These are phyloP conservation scores for Oncorhynchus keta DNA, from an alignment of 2,113 vertebrate genomes.

Conservation along the genomic window DNA sequence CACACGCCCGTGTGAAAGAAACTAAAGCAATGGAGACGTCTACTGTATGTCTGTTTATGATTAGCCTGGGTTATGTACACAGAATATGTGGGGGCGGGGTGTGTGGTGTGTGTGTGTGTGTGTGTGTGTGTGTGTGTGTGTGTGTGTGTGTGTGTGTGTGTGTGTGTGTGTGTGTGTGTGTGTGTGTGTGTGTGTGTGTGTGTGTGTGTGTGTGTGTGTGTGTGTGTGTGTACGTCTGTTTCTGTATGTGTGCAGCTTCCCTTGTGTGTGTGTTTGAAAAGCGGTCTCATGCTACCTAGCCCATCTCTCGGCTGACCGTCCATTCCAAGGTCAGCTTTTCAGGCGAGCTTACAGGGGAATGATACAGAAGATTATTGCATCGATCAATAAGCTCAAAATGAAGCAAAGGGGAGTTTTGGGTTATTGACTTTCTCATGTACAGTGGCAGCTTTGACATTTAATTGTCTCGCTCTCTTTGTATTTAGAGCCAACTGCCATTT, in stretches of 20 bases:
- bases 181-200: neutral
- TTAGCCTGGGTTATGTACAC: neutral
- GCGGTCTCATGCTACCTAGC: conserved; percentile 30
- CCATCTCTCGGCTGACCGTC: conserved; percentile 66
- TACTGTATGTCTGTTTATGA: conserved; percentile 7
- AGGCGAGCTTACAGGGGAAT: conserved; percentile 76
- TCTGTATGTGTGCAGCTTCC: conserved; percentile 11
- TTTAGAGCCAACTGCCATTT: conserved; percentile 75
- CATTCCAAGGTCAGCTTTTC: conserved; percentile 80
- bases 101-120: too few species aligned
- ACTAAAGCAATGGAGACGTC: conserved; percentile 41
- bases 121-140: too few species aligned
- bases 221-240: neutral
- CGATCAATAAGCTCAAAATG: conserved; percentile 83
- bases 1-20: conserved; percentile 49
- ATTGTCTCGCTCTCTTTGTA: conserved; percentile 77
- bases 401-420: conserved; percentile 78
- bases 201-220: neutral
- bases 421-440: conserved; percentile 79
- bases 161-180: too few species aligned
- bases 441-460: conserved; percentile 82
- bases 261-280: conserved; percentile 28
- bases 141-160: too few species aligned
- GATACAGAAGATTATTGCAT: conserved; percentile 81
- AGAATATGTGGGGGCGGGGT: conserved; percentile 5